Base-by-base conservation (phyloP, 64 coral and sea anemone genomes). In the Hydrozoanthus tunicans region DNA sequence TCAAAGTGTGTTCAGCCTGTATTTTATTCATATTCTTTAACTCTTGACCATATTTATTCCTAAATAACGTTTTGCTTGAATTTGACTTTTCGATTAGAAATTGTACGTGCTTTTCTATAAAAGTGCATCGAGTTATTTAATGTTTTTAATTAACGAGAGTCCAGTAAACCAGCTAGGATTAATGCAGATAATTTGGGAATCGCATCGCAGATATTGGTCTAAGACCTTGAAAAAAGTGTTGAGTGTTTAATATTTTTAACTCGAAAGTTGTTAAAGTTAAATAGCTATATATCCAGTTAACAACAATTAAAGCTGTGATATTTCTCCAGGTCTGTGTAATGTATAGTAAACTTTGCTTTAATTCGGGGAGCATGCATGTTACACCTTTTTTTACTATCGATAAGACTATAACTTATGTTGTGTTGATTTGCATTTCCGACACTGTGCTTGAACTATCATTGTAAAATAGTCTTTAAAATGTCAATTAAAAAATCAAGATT, bases 401-500 rank as follows among this genome's bases (percentile, higher is more conserved):
- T 51, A 88, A 73, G 7, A 59, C 3, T 43, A 73, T 32, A 60
- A 60, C 10, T 12, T 53, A 58, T 26, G 53, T 74, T 88, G 73
- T 73, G 58, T 5, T 59, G 73, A 52, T 27, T 58, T 70, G 55
- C 14, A 56, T 74, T 88, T 60, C 52, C 12, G 68, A 56, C 82
- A 56, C 8, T 70, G 15, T 71, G 82, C 5, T 58, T 23, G 13
- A 56, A 43, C 15, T 56, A 61, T 75, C 66, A 26, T 58, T 88
- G 84, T 88, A 88, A 74, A 10, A 73, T 73, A 86, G 67, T 72
- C 68, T 73, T 70, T 32, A 74, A 73, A 73, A 88, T 13, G 84
- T 88, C 84, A 88, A 86, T 88, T 88, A 88, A 88, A 85, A 60
- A n/a, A 71, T 88, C 70, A 15, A 88, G 60, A 74, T 86, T 23